A percentile compares a stretch with the other conserved stretches of the same genome.
Evolutionary conservation across 2,113 vertebrate species (phyloP).

Genomic region (Erythrocercus mccallii): DNA sequence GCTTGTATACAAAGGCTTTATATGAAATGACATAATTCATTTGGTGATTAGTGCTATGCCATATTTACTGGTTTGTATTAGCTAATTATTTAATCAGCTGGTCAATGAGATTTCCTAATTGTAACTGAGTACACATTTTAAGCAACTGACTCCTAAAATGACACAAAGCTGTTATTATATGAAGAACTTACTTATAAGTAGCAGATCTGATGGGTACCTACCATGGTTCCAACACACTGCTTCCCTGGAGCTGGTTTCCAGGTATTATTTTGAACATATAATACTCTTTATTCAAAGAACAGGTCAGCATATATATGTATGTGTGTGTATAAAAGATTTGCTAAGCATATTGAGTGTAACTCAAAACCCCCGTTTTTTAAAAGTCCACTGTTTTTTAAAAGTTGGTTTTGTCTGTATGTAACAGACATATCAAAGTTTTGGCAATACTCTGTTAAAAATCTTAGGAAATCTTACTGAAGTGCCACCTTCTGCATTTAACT

Average conservation of each 20-base stretch:
- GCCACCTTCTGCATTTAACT: neutral
- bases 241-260: neutral
- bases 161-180: neutral
- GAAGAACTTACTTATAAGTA: neutral
- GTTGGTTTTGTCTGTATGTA: neutral
- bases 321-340: neutral
- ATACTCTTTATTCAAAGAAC: neutral
- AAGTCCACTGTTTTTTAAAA: no score
- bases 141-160: neutral
- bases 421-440: neutral
- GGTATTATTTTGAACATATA: neutral
- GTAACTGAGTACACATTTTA: neutral
- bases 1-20: neutral
- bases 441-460: neutral
- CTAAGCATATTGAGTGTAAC: neutral
- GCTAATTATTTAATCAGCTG: neutral
- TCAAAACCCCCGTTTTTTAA: rapidly evolving
- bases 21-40: neutral
- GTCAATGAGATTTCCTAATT: neutral
- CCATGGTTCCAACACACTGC: neutral
- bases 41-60: neutral
- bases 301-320: neutral
- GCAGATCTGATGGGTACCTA: neutral
- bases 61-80: neutral
- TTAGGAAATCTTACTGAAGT: neutral